phyloP scores from a whole-genome alignment of 2,113 vertebrate species.

The Thamnophis sirtalis region DNA sequence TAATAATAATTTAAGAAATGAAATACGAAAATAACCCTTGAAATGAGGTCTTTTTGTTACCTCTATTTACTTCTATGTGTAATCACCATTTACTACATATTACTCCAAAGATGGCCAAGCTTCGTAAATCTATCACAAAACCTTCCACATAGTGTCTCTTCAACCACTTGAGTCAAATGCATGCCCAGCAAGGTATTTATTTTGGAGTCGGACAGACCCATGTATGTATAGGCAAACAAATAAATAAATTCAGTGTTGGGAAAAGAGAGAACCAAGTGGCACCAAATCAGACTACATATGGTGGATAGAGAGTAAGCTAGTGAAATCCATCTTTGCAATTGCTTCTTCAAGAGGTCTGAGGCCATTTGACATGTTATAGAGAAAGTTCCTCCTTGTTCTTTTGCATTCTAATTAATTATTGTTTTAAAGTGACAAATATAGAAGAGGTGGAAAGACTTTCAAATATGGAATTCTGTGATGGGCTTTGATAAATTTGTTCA shows the following conservation, averaged over 20 bases:
- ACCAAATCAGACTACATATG: background rate
- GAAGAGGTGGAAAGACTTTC: background rate
- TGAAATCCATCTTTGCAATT: background rate
- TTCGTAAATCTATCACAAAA: background rate
- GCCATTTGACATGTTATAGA: background rate
- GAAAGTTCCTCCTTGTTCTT: background rate
- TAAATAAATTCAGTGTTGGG: background rate
- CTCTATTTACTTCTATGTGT: background rate
- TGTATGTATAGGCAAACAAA: background rate
- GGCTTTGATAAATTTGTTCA: background rate
- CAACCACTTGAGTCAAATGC: background rate
- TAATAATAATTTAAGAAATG: background rate
- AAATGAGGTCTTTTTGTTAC: background rate
- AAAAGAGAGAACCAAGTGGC: background rate
- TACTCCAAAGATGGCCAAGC: background rate
- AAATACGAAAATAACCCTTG: background rate
- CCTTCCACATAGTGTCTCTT: background rate
- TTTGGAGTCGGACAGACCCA: background rate
- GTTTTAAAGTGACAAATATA: background rate
- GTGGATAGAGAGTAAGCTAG: background rate
- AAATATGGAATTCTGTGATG: background rate
- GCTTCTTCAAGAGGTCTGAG: background rate
- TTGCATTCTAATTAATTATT: background rate
- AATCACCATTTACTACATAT: background rate
- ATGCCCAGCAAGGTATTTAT: background rate